Evolutionary conservation across 2,888 invertebrate species (phyloP), one percentile per base, ranked within the genome.

Genomic region (Tenthredo distinguenda): DNA sequence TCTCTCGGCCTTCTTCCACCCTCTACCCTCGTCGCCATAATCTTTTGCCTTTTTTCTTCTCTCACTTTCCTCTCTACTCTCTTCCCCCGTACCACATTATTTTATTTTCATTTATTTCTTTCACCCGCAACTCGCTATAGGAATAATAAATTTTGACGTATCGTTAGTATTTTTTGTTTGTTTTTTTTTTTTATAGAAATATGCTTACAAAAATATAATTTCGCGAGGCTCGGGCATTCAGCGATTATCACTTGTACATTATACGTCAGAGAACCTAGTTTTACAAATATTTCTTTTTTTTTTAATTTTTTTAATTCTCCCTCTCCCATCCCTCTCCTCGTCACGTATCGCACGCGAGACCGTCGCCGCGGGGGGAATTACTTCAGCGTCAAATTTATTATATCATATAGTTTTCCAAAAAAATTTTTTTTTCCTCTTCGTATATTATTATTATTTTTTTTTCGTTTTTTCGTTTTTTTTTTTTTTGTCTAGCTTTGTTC

Each of bases 191-290:
- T 72, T 93, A 93, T 93, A 93, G 93, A 93, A 93, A 93, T 93
- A 93, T 93, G 93, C 93, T 93, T 93, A 93, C 93, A 93, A 93
- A 93, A 93, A 93, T 93, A 93, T 93, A 93, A 93, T 93, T 93
- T 93, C 89, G 93, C 92, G 93, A 93, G 92, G 91, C 93, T 91
- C 91, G 90, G 91, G 91, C 21, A n/a, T 26, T 65, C 31, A 72
- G 74, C 55, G 76, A 55, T 74, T 9, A 5, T 65, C 21, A 31
- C 34, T n/a, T 34, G 31, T 68, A 68, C 34, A 68, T 34, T 68
- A 15, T 18, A 31, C 15, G 26, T 26, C 68, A 34, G 26, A 68
- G 26, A 31, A 68, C 18, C 18, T 43, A 88, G 62, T 85, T 50
- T 86, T 86, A 79, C 74, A 77, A 50, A 18, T 76, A 72, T 79